phyloP scores from a whole-genome alignment of 2,888 invertebrate genomes.

The Subacronicta megacephala region DNA sequence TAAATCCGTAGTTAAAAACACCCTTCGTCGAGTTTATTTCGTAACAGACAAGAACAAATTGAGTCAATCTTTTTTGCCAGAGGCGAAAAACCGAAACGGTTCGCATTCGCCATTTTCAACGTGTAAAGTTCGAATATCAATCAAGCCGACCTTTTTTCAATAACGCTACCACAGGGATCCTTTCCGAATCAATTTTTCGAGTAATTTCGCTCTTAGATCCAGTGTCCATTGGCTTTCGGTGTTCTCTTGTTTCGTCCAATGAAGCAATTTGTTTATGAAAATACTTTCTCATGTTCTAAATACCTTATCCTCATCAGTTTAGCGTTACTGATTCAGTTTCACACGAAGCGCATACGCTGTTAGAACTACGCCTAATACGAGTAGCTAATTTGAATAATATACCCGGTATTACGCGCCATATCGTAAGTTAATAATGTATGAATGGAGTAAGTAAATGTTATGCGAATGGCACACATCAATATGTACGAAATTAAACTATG shows the following conservation, averaged over 20 bases:
- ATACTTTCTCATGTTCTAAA: conserved; percentile 47
- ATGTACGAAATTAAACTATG: no score
- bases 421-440: background rate
- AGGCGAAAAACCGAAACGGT: conserved; percentile 84
- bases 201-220: conserved; percentile 80
- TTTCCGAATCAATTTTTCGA: conserved; percentile 80
- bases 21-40: conserved; percentile 84
- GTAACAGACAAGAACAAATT: conserved; percentile 88
- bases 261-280: conserved; percentile 68
- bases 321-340: background rate
- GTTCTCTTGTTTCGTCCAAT: conserved; percentile 52
- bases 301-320: conserved; percentile 10
- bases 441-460: background rate
- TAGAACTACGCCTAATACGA: background rate
- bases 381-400: conserved; percentile 8
- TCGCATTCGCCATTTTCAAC: conserved; percentile 82
- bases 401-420: conserved; percentile 5
- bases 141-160: conserved; percentile 88
- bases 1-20: conserved; percentile 86
- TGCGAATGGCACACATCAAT: no score
- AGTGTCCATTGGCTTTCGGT: conserved; percentile 66
- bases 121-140: conserved; percentile 88
- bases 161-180: conserved; percentile 81
- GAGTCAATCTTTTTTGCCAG: conserved; percentile 87
- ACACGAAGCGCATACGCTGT: background rate